Conservation (phyloP, 2,113 vertebrate genomes). For the Crotalus tigris region DNA sequence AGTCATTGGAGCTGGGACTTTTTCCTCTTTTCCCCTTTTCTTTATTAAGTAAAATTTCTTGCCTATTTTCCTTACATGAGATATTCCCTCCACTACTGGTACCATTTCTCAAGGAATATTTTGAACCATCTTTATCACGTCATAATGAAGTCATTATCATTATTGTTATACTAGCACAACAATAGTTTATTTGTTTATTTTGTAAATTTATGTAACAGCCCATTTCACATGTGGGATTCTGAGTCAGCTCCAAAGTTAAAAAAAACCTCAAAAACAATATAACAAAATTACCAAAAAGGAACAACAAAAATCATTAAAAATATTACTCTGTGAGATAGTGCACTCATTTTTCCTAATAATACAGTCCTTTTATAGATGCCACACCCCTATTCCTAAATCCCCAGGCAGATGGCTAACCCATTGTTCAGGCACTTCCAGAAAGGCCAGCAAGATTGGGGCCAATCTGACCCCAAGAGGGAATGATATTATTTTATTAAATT, state of each 20-base stretch:
- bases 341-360: neutral
- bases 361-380: neutral
- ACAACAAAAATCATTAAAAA: neutral
- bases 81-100: neutral
- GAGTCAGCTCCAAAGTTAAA: neutral
- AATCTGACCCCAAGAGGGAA: neutral
- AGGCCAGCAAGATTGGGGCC: neutral
- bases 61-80: neutral
- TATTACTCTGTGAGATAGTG: neutral
- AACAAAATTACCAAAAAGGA: neutral
- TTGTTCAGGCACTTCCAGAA: neutral
- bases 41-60: neutral
- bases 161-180: neutral
- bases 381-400: neutral
- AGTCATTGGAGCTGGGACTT: constrained; percentile 38
- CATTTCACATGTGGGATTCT: neutral
- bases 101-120: neutral
- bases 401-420: neutral
- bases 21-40: neutral
- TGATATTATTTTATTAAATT: neutral
- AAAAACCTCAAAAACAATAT: neutral
- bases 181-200: neutral
- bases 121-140: neutral
- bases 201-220: neutral
- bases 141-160: neutral